A percentile compares a stretch with the other conserved stretches of the same genome.
phyloP scores from a whole-genome alignment of 2,797 vertebrate species.

The Dendrocincla fuliginosa region DNA sequence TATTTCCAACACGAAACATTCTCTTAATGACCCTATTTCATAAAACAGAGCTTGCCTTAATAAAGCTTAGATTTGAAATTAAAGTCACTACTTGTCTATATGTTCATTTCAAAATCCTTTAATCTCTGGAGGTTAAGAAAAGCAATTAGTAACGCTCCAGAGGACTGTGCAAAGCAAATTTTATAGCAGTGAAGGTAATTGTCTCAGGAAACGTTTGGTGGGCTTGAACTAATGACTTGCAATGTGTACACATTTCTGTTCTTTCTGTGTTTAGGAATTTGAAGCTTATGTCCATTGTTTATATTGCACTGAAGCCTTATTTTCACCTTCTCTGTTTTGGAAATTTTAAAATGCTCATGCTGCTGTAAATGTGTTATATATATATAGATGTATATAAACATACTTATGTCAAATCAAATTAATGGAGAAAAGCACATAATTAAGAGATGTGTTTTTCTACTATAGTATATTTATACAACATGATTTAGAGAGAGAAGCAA shows the following conservation, averaged over 20 bases:
- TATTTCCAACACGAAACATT: constrained; percentile 35
- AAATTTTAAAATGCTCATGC: not conserved
- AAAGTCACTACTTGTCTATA: constrained; percentile 48
- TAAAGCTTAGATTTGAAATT: constrained; percentile 63
- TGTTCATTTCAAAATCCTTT: constrained; percentile 67
- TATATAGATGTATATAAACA: not conserved
- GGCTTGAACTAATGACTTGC: constrained; percentile 58
- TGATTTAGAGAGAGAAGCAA: not conserved
- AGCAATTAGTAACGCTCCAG: constrained; percentile 64
- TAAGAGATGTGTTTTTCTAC: not conserved
- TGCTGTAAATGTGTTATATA: not conserved
- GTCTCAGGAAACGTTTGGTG: constrained; percentile 63
- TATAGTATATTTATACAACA: not conserved
- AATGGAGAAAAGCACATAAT: not conserved
- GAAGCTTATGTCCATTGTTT: constrained; percentile 5
- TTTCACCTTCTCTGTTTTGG: not conserved
- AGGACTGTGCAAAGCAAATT: constrained; percentile 60
- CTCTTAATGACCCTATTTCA: constrained; percentile 27
- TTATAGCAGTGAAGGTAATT: constrained; percentile 63
- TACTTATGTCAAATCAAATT: not conserved
- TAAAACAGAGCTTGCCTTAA: constrained; percentile 26
- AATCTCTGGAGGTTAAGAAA: constrained; percentile 68
- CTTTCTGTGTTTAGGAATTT: constrained; percentile 17
- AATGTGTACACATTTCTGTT: constrained; percentile 20
- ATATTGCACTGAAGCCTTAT: not conserved